Percentiles rank a stretch among this genome's conserved stretches.
These are phyloP conservation scores for Asarcornis scutulata DNA, from an alignment of 2,113 vertebrate genomes.

Conservation along the genomic window DNA sequence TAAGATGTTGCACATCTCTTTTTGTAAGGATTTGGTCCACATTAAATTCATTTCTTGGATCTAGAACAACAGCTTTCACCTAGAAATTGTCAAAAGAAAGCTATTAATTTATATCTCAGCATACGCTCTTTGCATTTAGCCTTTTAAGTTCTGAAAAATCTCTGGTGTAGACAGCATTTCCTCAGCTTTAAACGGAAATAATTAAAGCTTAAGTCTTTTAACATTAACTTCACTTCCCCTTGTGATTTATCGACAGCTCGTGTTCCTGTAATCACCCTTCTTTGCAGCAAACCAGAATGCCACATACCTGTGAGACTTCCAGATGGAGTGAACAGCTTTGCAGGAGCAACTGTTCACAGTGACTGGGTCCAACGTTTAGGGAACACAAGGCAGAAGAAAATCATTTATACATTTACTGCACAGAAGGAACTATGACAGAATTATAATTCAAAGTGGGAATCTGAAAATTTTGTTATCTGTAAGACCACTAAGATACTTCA, in stretches of 20 bases:
- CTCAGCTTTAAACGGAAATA: not conserved
- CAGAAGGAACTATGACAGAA: not conserved
- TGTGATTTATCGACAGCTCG: not conserved
- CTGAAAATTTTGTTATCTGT: not conserved
- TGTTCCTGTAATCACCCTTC: not conserved
- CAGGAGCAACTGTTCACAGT: not conserved
- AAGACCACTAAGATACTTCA: not conserved
- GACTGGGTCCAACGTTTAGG: not conserved
- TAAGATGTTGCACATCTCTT: slow-evolving; percentile 82
- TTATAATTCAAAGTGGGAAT: not conserved
- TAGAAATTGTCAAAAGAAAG: slow-evolving; percentile 61
- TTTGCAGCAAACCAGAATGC: not conserved
- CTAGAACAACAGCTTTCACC: slow-evolving; percentile 90
- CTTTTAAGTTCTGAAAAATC: not conserved
- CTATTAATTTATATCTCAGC: not conserved
- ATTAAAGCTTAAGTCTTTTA: not conserved
- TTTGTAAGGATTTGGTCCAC: slow-evolving; percentile 80
- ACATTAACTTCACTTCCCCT: not conserved
- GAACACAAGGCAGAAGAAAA: not conserved
- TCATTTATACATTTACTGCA: not conserved
- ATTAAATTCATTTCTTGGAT: slow-evolving; percentile 85
- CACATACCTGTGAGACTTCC: not conserved
- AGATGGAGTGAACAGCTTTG: not conserved
- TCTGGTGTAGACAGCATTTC: not conserved
- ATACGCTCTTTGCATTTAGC: not conserved